Percentiles rank a stretch among this genome's conserved stretches.
phyloP scores from a whole-genome alignment of 2,797 vertebrate species.

The Mormyrus proboscirostris region DNA sequence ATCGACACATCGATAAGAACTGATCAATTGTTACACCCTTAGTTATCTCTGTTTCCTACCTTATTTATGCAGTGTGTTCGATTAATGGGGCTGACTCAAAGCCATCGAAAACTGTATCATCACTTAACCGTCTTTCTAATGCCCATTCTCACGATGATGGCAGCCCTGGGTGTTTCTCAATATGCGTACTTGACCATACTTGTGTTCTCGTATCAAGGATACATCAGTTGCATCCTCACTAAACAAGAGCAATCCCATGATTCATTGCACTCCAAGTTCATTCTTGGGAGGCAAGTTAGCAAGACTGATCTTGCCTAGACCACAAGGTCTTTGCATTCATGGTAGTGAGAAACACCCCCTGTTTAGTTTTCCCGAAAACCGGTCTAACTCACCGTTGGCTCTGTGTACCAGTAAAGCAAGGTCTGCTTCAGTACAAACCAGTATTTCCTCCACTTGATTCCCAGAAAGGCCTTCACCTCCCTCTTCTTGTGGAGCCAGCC shows the following conservation, averaged over 20 bases:
- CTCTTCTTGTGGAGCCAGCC: constrained; percentile 84
- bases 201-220: not conserved
- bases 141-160: not conserved
- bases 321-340: not conserved
- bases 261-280: not conserved
- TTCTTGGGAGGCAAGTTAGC: not conserved
- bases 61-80: not conserved
- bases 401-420: constrained; percentile 77
- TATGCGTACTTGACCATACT: not conserved
- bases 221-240: not conserved
- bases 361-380: not conserved
- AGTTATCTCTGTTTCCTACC: not conserved
- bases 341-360: not conserved
- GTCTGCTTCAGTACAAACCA: constrained; percentile 82
- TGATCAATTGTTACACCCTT: not conserved
- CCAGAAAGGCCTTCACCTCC: constrained; percentile 70
- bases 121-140: not conserved
- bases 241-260: not conserved
- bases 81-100: not conserved
- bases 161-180: not conserved
- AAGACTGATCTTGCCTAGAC: not conserved
- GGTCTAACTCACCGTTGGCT: constrained; percentile 63
- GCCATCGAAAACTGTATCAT: not conserved
- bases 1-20: not conserved
- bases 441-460: constrained; percentile 81